A percentile compares a stretch with the other conserved stretches of the same genome.
Conservation (phyloP, 1,140 invertebrate genomes). For the Spodoptera litura region DNA sequence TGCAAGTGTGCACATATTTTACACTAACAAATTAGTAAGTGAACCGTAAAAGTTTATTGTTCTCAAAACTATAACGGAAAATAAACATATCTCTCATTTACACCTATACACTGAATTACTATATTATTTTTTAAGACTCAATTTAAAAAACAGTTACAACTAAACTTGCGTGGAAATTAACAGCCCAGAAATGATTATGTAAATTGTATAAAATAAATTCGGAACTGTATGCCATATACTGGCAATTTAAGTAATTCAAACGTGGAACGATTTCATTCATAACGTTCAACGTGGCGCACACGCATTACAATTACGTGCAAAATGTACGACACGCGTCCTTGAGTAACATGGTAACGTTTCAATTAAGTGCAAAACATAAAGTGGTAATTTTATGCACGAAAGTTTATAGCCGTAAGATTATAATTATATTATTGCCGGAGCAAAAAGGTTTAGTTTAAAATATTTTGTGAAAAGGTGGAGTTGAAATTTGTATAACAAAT, state of each 20-base stretch:
- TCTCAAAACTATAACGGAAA: slow-evolving; percentile 20
- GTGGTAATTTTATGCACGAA: background rate
- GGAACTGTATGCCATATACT: background rate
- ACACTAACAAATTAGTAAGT: background rate
- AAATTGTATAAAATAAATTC: slow-evolving; percentile 6
- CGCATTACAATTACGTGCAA: slow-evolving; percentile 29
- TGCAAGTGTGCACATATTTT: background rate
- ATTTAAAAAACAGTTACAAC: slow-evolving; percentile 28
- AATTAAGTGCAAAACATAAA: background rate
- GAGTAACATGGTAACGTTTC: slow-evolving; percentile 24
- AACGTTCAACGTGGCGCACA: slow-evolving; percentile 5
- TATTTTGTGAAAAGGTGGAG: too few relatives aligned
- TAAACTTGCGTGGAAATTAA: slow-evolving; percentile 41
- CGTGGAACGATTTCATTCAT: slow-evolving; percentile 43
- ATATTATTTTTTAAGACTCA: background rate
- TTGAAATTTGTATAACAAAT: too few relatives aligned
- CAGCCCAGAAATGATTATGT: slow-evolving; percentile 35
- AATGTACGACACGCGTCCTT: slow-evolving; percentile 32
- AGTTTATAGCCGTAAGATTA: too few relatives aligned
- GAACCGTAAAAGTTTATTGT: slow-evolving; percentile 17
- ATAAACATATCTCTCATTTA: background rate
- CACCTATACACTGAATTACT: background rate
- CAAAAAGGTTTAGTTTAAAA: too few relatives aligned
- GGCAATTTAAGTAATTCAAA: slow-evolving; percentile 27
- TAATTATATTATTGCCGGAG: too few relatives aligned